Evolutionary conservation across 2,797 vertebrate species (phyloP), one percentile per base, ranked within the genome.

Genomic region (Melanotaenia trifasciata): DNA sequence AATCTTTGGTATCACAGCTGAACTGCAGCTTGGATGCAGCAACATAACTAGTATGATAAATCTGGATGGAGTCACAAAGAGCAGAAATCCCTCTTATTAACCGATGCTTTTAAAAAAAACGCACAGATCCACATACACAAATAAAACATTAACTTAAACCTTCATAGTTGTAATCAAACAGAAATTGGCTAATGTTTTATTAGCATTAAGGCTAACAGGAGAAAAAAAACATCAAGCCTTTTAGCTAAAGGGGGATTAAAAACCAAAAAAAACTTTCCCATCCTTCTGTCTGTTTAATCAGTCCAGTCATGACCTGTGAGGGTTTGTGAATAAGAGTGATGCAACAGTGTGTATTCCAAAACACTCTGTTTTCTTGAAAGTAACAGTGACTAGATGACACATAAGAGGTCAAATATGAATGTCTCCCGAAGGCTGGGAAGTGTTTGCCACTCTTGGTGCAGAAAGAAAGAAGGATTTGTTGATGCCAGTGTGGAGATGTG

Each of bases 241-340:
- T 30, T 53, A 18, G 16, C 16, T 53, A 70, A 64, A 13, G 11
- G 32, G 14, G n/a, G 33, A 40, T 59, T 22, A 36, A n/a, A 58
- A 58, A 32, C 35, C 35, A 20, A 58, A 6, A n/a, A 3, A 6
- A 36, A 36, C 35, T 36, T 59, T 22, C 58, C n/a, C 58, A 36
- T 59, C 58, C 54, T n/a, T 59, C 28, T 22, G 32, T 59, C 33
- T 12, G 20, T 59, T 36, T 36, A 59, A 59, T 36, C 58, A 59
- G 36, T 59, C 20, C 3, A 22, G 33, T 59, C 22, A 59, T 59
- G 58, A 59, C 35, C 32, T 11, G 13, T 59, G 22, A 59, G 58
- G 35, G 32, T 35, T 36, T 59, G 35, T 36, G n/a, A 35, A 59
- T 59, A 33, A 11, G 13, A 36, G 33, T 13, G n/a, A 59, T 22